Evolutionary conservation across 2,113 vertebrate genomes (phyloP).

Genomic region (Prinia subflava): DNA sequence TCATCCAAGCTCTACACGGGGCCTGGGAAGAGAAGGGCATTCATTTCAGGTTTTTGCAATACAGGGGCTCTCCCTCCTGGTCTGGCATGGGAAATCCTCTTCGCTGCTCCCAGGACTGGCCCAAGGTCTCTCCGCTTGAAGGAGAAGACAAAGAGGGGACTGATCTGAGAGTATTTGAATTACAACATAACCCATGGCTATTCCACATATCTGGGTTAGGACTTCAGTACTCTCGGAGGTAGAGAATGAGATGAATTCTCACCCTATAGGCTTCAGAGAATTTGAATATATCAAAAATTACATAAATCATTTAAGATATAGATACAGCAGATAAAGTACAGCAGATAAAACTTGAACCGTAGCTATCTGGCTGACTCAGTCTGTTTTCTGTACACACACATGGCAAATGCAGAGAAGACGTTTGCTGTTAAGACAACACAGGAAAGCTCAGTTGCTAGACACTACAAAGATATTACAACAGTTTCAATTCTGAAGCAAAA

Average conservation of each 20-base stretch:
- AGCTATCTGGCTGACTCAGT: background rate
- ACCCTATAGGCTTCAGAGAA: background rate
- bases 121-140: background rate
- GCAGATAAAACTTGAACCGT: background rate
- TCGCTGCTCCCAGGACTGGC: background rate
- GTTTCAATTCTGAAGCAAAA: background rate
- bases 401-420: background rate
- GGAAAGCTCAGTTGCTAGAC: background rate
- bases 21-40: background rate
- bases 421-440: conserved; percentile 12
- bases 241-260: background rate
- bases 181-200: background rate
- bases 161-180: background rate
- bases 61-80: background rate
- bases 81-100: background rate
- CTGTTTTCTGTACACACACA: background rate
- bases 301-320: background rate
- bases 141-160: background rate
- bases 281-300: background rate
- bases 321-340: background rate
- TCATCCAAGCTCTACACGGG: background rate
- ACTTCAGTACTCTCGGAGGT: background rate
- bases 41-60: accelerated
- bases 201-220: background rate
- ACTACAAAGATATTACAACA: background rate